These are phyloP conservation scores for Chlorodrepanis virens DNA, from an alignment of 2,113 vertebrate species.

Conservation along the genomic window DNA sequence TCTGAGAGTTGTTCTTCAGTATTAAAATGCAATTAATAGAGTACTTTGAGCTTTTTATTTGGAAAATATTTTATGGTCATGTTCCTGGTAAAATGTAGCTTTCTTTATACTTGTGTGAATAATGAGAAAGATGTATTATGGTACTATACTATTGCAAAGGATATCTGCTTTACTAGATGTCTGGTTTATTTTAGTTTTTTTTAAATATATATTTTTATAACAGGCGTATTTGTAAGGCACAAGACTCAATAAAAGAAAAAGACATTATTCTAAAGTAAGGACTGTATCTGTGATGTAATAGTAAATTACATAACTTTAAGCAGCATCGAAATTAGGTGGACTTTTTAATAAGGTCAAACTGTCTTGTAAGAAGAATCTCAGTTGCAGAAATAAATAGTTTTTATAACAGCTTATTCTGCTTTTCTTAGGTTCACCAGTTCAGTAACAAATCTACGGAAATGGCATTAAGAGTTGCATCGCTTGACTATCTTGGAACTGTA, in stretches of 20 bases:
- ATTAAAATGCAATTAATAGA: background rate
- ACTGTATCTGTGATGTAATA: background rate
- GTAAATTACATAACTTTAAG: background rate
- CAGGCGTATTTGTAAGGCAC: background rate
- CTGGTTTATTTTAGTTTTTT: background rate
- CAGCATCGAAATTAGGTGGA: background rate
- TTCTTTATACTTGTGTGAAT: background rate
- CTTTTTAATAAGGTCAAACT: background rate
- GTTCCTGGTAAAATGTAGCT: background rate
- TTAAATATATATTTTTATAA: background rate
- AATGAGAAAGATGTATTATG: background rate
- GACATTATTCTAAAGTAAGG: background rate
- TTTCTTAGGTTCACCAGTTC: conserved; percentile 94
- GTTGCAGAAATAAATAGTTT: background rate
- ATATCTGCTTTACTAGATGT: background rate
- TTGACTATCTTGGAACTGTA: conserved; percentile 97
- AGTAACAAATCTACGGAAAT: conserved; percentile 99
- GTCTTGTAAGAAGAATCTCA: background rate
- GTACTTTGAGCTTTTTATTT: background rate
- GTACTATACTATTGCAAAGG: background rate
- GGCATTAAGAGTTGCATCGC: conserved; percentile 94
- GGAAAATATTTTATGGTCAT: background rate
- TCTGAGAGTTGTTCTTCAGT: background rate
- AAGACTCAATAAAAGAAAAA: background rate
- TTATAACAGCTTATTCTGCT: background rate